Base-by-base conservation (phyloP, 1,140 invertebrate species). In the Drosophila pandora region DNA sequence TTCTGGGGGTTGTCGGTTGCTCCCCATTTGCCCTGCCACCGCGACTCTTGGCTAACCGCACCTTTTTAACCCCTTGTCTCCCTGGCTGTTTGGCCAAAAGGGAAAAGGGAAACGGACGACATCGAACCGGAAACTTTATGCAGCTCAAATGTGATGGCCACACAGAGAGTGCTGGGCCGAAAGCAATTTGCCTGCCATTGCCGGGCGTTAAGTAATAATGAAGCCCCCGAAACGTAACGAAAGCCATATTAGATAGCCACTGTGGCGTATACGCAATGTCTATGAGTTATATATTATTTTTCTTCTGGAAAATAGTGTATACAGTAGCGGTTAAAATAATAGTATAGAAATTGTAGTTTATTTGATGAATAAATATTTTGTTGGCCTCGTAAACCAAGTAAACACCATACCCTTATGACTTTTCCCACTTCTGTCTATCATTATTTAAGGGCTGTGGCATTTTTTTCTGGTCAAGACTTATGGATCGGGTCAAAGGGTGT, bases 111-210 rank as follows among this genome's bases (percentile, higher is more conserved):
- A 47, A 22, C 43, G 43, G 45, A 47, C 34, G 50, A 28, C 53
- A 67, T 71, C 59, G 63, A 76, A 74, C 72, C 68, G 83, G 76
- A 88, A 88, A 76, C 83, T 73, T 62, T 67, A 75, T 71, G 60
- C 67, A 77, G 63, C 73, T 74, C 76, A 70, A 88, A 88, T 88
- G 84, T 79, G 72, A 67, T 77, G 41, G 63, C 47, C 67, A 68
- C 87, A 82, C 75, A 76, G 61, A 59, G 59, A 65, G 41, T 50
- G 52, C 43, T 32, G 30, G 59, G 50, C 57, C 55, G 56, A 88
- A 88, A 88, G 83, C 83, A 88, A 88, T 88, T 88, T 88, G 76
- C 76, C 76, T 79, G 74, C 76, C 82, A 85, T 80, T 78, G 77
- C 77, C 52, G 59, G 65, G 79, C 83, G 79, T 79, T 88, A 83